A percentile compares a stretch with the other conserved stretches of the same genome.
Evolutionary conservation across 1,140 invertebrate genomes (phyloP).

Genomic region (Drepana arcuata): DNA sequence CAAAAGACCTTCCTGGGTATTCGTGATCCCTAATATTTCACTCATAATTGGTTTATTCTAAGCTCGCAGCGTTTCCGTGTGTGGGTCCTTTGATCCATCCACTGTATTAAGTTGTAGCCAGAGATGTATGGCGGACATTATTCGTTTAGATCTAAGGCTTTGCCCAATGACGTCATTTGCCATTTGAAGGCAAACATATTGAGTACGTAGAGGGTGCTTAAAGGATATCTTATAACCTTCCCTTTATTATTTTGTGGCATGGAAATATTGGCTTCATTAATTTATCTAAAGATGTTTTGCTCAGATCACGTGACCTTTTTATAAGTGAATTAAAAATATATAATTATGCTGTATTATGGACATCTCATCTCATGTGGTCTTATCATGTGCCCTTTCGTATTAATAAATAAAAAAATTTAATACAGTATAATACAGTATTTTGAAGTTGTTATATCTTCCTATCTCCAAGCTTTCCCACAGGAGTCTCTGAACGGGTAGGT

Average conservation of each 20-base stretch:
- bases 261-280: constrained; percentile 7
- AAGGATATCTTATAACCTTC: constrained; percentile 18
- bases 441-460: too few species aligned
- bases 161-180: constrained; percentile 41
- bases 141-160: constrained; percentile 53
- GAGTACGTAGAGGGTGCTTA: constrained; percentile 22
- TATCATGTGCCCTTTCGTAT: too few species aligned
- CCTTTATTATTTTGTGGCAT: constrained; percentile 16
- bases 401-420: too few species aligned
- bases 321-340: too few species aligned
- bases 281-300: too few species aligned
- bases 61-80: constrained; percentile 63
- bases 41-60: constrained; percentile 72
- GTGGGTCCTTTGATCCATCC: constrained; percentile 63
- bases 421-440: too few species aligned
- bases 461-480: too few species aligned
- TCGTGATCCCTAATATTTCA: constrained; percentile 70
- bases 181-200: constrained; percentile 18
- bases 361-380: too few species aligned
- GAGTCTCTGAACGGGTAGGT: too few species aligned
- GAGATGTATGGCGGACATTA: constrained; percentile 58
- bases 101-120: constrained; percentile 60
- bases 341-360: too few species aligned
- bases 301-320: too few species aligned
- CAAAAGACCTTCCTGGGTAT: constrained; percentile 55